Evolutionary conservation across 2,888 invertebrate species (phyloP), one percentile per base, ranked within the genome.

Genomic region (Cantharis lateralis): DNA sequence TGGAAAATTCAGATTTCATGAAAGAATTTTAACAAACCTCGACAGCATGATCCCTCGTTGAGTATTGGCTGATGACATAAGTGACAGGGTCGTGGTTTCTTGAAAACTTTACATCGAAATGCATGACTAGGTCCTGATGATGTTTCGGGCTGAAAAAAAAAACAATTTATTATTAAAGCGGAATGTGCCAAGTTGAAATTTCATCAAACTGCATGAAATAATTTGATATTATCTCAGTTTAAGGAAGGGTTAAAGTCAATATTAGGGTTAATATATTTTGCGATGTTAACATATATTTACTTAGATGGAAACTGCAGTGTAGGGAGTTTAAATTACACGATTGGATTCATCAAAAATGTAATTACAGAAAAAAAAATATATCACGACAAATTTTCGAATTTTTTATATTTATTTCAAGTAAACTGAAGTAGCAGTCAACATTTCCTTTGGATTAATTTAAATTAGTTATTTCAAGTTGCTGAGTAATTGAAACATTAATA

Each of bases 61-160:
- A 93, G 90, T 81, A 95, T 92, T 78, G 93, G 93, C 88, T 93
- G 94, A 86, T 95, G 94, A 86, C 95, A 95, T 88, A 94, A 91
- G 87, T 95, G 94, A 87, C 95, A 95, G 32, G 94, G 93, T 80
- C 94, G 90, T 13, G 94, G 92, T 85, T 93, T 94, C 85, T 93
- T 92, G 88, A 95, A 92, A 79, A 92, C 91, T 87, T 95, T 95
- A 85, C 92, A 92, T 77, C 94, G 93, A 87, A 95, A 95, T 79
- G 93, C 91, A 88, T 95, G 95, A 84, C 91, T 91, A 85, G 93
- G 93, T 48, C 91, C 88, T 85, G 93, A 93, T 10, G 91, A 84
- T 71, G 82, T 91, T 82, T 93, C 93, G 83, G 91, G 92, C 94
- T 94, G 92, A 79, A 91, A 91, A 81, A 87, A 86, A 84, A 84